phyloP scores from a whole-genome alignment of 2,888 invertebrate genomes.

The Zygogramma bicolorata region DNA sequence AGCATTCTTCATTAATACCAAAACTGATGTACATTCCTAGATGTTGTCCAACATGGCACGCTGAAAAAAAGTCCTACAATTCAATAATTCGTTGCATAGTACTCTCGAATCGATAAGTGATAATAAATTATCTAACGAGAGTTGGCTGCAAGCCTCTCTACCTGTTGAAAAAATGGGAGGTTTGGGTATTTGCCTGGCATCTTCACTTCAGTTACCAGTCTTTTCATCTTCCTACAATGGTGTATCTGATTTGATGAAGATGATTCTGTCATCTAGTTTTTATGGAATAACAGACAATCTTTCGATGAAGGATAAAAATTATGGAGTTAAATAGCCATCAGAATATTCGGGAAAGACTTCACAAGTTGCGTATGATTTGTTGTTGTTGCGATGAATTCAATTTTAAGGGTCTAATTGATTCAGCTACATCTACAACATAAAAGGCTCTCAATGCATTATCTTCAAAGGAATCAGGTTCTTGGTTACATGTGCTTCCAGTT shows the following conservation, averaged over 20 bases:
- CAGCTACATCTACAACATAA: not conserved
- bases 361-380: not conserved
- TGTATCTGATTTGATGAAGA: not conserved
- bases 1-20: no score
- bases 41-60: no score
- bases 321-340: not conserved
- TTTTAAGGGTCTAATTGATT: not conserved
- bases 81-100: no score
- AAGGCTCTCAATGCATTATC: not conserved
- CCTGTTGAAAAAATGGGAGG: not conserved
- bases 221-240: not conserved
- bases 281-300: not conserved
- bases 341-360: not conserved
- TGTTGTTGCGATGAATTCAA: not conserved
- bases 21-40: no score
- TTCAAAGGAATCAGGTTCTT: not conserved
- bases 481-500: not conserved
- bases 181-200: not conserved
- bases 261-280: not conserved
- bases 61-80: no score
- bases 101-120: no score
- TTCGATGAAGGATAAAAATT: not conserved
- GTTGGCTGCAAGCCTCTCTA: not conserved
- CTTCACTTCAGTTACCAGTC: not conserved
- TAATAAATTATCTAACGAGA: not conserved